Conservation (phyloP, 2,888 invertebrate genomes). For the Archips crataeganus region DNA sequence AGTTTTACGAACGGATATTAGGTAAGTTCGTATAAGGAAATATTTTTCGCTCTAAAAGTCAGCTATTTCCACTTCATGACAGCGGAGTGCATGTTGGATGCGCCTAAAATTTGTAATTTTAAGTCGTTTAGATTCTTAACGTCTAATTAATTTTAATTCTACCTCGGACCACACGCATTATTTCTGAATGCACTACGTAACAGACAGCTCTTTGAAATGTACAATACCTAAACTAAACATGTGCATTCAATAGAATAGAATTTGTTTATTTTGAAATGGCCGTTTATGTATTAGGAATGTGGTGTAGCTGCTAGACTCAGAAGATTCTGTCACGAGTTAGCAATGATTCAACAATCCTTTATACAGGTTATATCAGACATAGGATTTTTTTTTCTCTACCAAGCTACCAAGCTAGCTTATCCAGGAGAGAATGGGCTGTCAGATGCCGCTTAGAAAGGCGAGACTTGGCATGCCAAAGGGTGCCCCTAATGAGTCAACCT, state of each 20-base stretch:
- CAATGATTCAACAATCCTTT: no score
- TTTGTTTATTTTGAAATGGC: slow-evolving; percentile 1
- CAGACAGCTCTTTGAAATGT: slow-evolving; percentile 1
- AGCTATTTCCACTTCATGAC: slow-evolving; percentile 41
- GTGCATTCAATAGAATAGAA: not conserved
- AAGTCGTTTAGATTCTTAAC: slow-evolving; percentile 13
- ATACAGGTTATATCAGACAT: no score
- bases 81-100: slow-evolving; percentile 13
- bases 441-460: no score
- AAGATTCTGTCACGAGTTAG: not conserved
- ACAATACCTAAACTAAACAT: slow-evolving; percentile 2
- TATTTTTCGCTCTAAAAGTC: slow-evolving; percentile 61
- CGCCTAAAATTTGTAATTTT: slow-evolving; percentile 30
- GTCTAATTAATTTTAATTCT: slow-evolving; percentile 21
- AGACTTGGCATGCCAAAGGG: no score
- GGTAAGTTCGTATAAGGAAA: slow-evolving; percentile 48
- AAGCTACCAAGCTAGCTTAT: no score
- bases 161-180: slow-evolving; percentile 4
- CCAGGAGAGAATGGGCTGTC: no score
- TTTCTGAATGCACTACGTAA: not conserved
- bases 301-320: not conserved
- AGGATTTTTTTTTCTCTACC: no score
- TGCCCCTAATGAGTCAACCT: no score
- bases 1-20: slow-evolving; percentile 40
- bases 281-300: not conserved